Evolutionary conservation across 2,888 invertebrate genomes (phyloP), one percentile per base, ranked within the genome.

Genomic region (Mesopsocus fuscifrons): DNA sequence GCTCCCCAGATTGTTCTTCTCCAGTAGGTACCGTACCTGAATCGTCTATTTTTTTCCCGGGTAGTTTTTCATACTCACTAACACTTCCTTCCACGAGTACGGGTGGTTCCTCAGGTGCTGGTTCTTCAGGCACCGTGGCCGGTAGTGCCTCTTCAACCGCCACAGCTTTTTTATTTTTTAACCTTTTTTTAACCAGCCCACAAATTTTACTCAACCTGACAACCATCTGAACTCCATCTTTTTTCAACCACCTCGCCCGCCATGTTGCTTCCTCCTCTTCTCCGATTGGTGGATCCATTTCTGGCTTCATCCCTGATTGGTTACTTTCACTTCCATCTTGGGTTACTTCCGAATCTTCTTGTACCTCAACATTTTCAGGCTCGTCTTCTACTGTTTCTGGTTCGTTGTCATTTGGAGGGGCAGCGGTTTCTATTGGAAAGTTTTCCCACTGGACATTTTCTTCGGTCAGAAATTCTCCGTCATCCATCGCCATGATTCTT

Each of bases 121-220:
- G 21, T 13, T 38, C 21, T 38, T 38, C 38, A 5, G 38, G 20
- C 11, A 16, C 38, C n/a, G n/a, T n/a, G n/a, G n/a, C n/a, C n/a
- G n/a, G n/a, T 20, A 5, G 13, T 38, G 15, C 18, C 8, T 15
- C 20, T 17, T 38, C 17, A 20, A n/a, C 20, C 4, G 38, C 15
- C 11, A 20, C 20, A 5, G 15, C 13, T 20, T 21, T 38, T 20
- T 38, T 38, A 9, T 20, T 21, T 13, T 16, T 46, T 45, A 54
- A 48, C 23, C 50, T 50, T 34, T 51, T 52, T 23, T 51, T 46
- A 33, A 52, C 50, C 42, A 48, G 52, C n/a, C 51, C 49, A 44
- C 51, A 50, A 20, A 54, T 47, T 46, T 51, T 52, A 44, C 51
- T 53, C 5, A 51, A 52, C 22, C 47, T 49, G 20, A 54, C 49